Evolutionary conservation across 2,888 invertebrate species (phyloP), one percentile per base, ranked within the genome.

Genomic region (Acrocera orbiculus): DNA sequence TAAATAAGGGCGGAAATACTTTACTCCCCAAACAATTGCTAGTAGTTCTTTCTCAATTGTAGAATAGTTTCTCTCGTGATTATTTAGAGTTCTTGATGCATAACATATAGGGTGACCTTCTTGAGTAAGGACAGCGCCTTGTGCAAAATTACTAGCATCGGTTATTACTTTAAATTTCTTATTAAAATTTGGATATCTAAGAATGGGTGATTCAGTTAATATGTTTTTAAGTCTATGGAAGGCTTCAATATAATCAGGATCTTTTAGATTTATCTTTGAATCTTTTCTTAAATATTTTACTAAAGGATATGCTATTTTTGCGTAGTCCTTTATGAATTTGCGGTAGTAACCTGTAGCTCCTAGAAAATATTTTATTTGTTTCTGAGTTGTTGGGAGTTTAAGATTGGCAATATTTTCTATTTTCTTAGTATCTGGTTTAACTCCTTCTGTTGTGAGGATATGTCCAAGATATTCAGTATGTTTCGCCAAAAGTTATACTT

Each of bases 351-450:
- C 25, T 2, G 31, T 31, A 16, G 24, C 24, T n/a, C 24, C 31
- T 16, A 31, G 16, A 24, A 31, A 31, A 5, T 16, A 24, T 16
- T 31, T 31, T 24, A 31, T 31, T 11, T 31, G 31, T 16, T 31
- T 31, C 16, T 23, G 23, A 2, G 15, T 24, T 10, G 31, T 24
- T 4, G 31, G 31, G 11, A 31, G 24, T 24, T 31, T 31, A n/a
- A 82, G 66, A 72, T 76, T 6, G 16, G 17, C 15, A 5, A 26
- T 32, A 14, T 5, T 14, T 24, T 32, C 14, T 13, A 44, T 63
- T 76, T 46, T 77, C 77, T 58, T 31, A 16, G 43, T 42, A 27
- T 47, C 39, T 14, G 48, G 46, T 36, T 40, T 39, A 11, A 43
- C 38, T 8, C 41, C 43, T 2, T 46, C 45, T 8, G 40, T 16